A percentile compares a stretch with the other conserved stretches of the same genome.
Evolutionary conservation across 2,888 invertebrate genomes (phyloP).

Genomic region (Biston betularia): DNA sequence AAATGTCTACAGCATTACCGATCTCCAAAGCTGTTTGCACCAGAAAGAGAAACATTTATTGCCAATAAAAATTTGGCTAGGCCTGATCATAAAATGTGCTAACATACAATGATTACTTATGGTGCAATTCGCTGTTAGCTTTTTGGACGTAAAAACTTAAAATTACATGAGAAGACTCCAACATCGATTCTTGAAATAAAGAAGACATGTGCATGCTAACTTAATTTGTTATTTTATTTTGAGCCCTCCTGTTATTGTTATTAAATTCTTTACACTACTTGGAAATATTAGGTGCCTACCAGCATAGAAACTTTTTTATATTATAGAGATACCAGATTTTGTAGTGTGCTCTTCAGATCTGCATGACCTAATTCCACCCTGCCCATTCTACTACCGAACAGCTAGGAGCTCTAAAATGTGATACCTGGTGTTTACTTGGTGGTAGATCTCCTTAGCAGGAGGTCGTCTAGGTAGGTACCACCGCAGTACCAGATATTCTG

Average conservation of each 20-base stretch:
- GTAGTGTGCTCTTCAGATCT: too few species aligned
- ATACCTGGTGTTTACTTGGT: too few species aligned
- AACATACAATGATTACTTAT: conserved; percentile 16
- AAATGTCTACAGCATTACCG: conserved; percentile 41
- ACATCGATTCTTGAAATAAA: conserved; percentile 77
- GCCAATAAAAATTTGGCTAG: conserved; percentile 13
- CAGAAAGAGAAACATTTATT: conserved; percentile 41
- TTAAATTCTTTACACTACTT: too few species aligned
- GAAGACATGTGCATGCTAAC: conserved; percentile 65
- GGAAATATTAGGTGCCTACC: too few species aligned
- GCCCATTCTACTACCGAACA: too few species aligned
- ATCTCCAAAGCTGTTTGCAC: conserved; percentile 55
- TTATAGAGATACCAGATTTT: too few species aligned
- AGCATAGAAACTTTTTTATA: too few species aligned
- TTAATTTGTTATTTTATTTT: conserved; percentile 43
- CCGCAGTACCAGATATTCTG: too few species aligned
- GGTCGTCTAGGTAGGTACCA: too few species aligned
- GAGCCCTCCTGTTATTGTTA: background rate
- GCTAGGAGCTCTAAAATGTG: too few species aligned
- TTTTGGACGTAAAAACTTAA: conserved; percentile 64
- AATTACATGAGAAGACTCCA: conserved; percentile 68
- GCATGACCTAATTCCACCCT: too few species aligned
- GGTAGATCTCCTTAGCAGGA: too few species aligned
- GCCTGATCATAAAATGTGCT: conserved; percentile 3
- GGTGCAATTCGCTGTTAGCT: conserved; percentile 59